Base-by-base conservation (phyloP, 2,888 invertebrate genomes). In the Scaptomyza polygonia region DNA sequence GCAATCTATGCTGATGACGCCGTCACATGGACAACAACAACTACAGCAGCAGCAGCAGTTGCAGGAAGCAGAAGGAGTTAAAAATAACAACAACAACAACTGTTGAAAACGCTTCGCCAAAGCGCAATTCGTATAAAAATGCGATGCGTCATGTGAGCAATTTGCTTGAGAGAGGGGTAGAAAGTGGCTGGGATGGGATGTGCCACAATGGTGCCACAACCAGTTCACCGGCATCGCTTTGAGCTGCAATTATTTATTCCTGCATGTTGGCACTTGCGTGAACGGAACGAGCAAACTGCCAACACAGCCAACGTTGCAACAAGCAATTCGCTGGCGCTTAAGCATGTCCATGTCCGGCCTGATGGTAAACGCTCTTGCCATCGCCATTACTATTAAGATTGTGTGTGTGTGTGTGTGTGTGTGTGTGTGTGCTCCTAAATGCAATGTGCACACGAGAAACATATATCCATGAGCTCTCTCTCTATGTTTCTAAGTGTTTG, bases 311-410 rank as follows among this genome's bases (percentile, higher is more conserved):
- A 52, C 55, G 39, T 54, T 65, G 65, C 72, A 64, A 59, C 62
- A 47, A 59, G 61, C 67, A 36, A 61, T 40, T 61, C 42, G 75
- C 77, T 77, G 86, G 86, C 86, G 88, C 87, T 88, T 87, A 87
- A 85, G 85, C 86, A 86, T 81, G 87, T 72, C 85, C 85, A 85
- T 83, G 87, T 87, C 87, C 87, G 87, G 85, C 80, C 61, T 55
- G 55, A 25, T 45, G 63, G 58, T 58, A 64, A 58, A 58, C 55
- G 57, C 62, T 63, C 42, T 44, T 27, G 42, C 34, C 52, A 45
- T 56, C 29, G 44, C 44, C 44, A 52, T 59, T 21, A 42, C 61
- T 30, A 39, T 39, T 36, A 48, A 16, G 42, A 63, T 40, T 64
- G 55, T 40, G 40, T n/a, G 11, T 14, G 8, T 18, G 32, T 18